Base-by-base conservation (phyloP, 2,113 vertebrate species). In the Salvator merianae region DNA sequence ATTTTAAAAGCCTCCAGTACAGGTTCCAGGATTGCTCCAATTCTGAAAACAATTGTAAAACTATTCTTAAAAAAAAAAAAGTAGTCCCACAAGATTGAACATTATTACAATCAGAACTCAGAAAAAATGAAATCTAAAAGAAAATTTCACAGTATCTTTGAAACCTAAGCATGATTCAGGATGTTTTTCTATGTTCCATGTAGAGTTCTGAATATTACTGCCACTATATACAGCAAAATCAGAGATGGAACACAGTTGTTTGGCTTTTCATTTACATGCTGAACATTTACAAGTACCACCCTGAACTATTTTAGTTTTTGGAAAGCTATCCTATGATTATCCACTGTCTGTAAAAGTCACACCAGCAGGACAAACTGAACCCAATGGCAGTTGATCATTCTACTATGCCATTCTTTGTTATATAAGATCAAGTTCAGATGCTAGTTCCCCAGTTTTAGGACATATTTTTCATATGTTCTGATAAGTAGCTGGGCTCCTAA, bases 281-380 rank as follows among this genome's bases (percentile, higher is more conserved):
- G 43, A 77, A 36, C 24, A 76, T 83, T 76, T 36, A 53, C 75
- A 84, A 84, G 66, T 50, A 70, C 66, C 74, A 77, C 76, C 65
- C 75, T n/a, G 36, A 78, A 77, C 83, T 84, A 77, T 84, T 84
- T 84, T 77, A 77, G 34, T 77, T 84, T 77, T 50, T 84, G 83
- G 75, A 84, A 84, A 43, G 65, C 75, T 70, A 77, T 62, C 50
- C 75, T 77, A 34, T 78, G 47, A 84, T 84, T 78, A 84, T 84
- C 50, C 62, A 43, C 7, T 34, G 83, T 62, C 66, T 71, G 83
- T 71, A 34, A 50, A 70, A 84, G 47, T 77, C 50, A 90, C 90
- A 77, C 16, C 30, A 71, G 28, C 36, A 70, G 66, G 50, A 70
- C 26, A 77, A 78, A 78, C 43, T 69, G 47, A 69, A 69, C 50